Conservation (phyloP, 2,797 vertebrate species). For the Sebastes trivittatus region DNA sequence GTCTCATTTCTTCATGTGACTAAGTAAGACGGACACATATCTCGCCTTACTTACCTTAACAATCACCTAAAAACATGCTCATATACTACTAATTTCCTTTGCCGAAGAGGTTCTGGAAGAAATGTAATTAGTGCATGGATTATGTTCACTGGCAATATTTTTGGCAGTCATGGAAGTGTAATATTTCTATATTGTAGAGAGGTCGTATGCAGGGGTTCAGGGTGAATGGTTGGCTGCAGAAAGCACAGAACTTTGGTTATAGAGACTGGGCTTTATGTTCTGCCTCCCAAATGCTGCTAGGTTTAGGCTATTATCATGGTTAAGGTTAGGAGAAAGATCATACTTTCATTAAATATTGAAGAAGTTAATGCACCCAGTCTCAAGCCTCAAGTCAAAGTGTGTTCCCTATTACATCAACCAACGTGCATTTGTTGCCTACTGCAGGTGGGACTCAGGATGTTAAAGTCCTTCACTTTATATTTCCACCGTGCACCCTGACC, state of each 20-base stretch:
- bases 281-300: neutral
- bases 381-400: neutral
- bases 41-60: neutral
- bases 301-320: neutral
- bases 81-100: neutral
- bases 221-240: neutral
- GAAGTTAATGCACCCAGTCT: neutral
- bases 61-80: neutral
- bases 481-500: neutral
- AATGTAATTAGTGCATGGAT: neutral
- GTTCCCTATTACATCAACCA: neutral
- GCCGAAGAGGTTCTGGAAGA: neutral
- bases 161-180: neutral
- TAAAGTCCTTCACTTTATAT: neutral
- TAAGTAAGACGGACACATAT: neutral
- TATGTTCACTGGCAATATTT: conserved; percentile 1
- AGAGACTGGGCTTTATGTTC: neutral
- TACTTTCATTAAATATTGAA: neutral
- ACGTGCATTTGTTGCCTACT: neutral
- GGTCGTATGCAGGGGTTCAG: neutral
- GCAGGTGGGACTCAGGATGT: neutral
- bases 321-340: neutral
- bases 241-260: neutral
- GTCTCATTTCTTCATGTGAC: neutral
- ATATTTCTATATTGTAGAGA: neutral